phyloP scores from a whole-genome alignment of 2,888 invertebrate species.

The Glaucopsyche alexis region DNA sequence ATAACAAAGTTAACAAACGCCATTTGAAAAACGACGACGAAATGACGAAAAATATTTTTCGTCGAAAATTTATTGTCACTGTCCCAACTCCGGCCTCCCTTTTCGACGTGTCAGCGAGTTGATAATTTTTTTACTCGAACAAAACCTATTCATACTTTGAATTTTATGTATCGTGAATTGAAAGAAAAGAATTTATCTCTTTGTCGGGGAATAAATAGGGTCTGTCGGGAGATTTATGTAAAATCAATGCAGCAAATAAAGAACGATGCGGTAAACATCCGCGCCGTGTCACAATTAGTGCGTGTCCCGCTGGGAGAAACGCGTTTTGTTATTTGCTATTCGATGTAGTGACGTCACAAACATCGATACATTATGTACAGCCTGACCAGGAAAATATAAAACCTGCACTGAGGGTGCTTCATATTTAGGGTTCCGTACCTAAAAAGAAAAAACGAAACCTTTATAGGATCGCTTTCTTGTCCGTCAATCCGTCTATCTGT shows the following conservation, averaged over 20 bases:
- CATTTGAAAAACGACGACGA: slow-evolving; percentile 4
- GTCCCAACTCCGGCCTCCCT: neutral
- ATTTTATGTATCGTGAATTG: slow-evolving; percentile 24
- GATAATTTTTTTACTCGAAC: slow-evolving; percentile 27
- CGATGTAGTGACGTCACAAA: slow-evolving; percentile 31
- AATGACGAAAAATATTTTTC: slow-evolving; percentile 26
- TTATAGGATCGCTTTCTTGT: too few relatives aligned
- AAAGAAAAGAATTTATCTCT: slow-evolving; percentile 32
- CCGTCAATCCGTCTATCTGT: too few relatives aligned
- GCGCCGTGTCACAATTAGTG: slow-evolving; percentile 55
- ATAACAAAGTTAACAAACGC: slow-evolving; percentile 21
- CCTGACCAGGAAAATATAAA: neutral
- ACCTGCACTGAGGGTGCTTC: too few relatives aligned
- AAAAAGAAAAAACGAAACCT: too few relatives aligned
- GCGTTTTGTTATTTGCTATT: slow-evolving; percentile 48
- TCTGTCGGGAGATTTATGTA: slow-evolving; percentile 45
- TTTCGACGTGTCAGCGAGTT: slow-evolving; percentile 25
- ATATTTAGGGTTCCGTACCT: too few relatives aligned
- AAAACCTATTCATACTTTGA: slow-evolving; percentile 28
- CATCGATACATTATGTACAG: neutral
- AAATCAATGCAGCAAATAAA: slow-evolving; percentile 54
- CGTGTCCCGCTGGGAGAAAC: slow-evolving; percentile 46
- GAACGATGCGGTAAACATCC: slow-evolving; percentile 49
- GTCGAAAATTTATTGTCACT: slow-evolving; percentile 5
- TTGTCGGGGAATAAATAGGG: neutral